Base-by-base conservation (phyloP, 2,888 invertebrate species). In the Hermodice carunculata region DNA sequence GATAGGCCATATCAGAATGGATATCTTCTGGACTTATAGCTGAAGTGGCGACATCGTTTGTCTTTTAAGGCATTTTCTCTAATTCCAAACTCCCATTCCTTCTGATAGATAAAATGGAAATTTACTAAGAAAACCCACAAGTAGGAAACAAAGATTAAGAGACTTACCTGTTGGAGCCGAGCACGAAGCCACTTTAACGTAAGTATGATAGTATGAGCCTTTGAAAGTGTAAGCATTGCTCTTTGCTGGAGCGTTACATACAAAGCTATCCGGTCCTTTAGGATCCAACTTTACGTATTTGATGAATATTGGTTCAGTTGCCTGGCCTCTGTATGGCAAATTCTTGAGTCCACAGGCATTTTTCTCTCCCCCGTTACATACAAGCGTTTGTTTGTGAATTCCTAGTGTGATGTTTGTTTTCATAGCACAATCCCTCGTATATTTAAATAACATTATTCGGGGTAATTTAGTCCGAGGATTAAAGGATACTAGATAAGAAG, bases 401-500 rank as follows among this genome's bases (percentile, higher is more conserved):
- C 65, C 52, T 4, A 74, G 59, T 4, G 61, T 49, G 24, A 74
- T 40, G 31, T 54, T 67, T 1, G 74, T 73, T 28, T 44, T 40
- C 43, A 59, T 58, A 22, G 52, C 31, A 52, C 74, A 74, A 51
- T 67, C 63, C n/a, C 58, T 37, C 22, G 44, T 58, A n/a, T n/a
- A n/a, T n/a, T n/a, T n/a, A n/a, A n/a, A n/a, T n/a, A n/a, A n/a
- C n/a, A n/a, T n/a, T n/a, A n/a, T n/a, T n/a, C n/a, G n/a, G n/a
- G n/a, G n/a, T n/a, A n/a, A n/a, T 28, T 56, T 58, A n/a, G 51
- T 59, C 26, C 43, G 42, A n/a, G 72, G 69, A 52, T 73, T 63
- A 60, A 57, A 74, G n/a, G 56, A 59, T 17, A 34, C 57, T 26
- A 74, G 28, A 44, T 52, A 74, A 53, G 72, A 73, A 8, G 74